phyloP scores from a whole-genome alignment of 2,888 invertebrate genomes.

The Rhogogaster chlorosoma region DNA sequence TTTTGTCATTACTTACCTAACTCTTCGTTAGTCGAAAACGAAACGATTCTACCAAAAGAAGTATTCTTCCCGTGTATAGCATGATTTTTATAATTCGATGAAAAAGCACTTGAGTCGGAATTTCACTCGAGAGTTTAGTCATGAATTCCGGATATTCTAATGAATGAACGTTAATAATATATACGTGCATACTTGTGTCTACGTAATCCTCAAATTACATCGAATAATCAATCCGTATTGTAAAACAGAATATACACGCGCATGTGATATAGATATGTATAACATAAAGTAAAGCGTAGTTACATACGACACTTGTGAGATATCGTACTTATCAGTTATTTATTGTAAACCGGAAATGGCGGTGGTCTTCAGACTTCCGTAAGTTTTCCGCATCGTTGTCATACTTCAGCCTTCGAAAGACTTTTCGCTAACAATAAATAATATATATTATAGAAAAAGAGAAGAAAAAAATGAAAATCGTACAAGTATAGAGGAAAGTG shows the following conservation, averaged over 20 bases:
- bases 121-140: too few species aligned
- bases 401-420: neutral
- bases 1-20: too few species aligned
- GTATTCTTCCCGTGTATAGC: too few species aligned
- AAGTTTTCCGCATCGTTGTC: neutral
- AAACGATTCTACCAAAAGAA: too few species aligned
- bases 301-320: neutral
- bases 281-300: neutral
- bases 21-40: too few species aligned
- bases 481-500: neutral
- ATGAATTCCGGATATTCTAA: neutral
- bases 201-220: neutral
- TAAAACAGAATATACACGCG: neutral
- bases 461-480: neutral
- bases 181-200: neutral
- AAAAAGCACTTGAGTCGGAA: too few species aligned
- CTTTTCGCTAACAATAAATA: neutral
- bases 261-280: neutral
- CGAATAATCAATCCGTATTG: neutral
- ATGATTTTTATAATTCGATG: too few species aligned
- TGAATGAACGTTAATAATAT: neutral
- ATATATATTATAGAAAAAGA: neutral
- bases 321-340: conserved; percentile 21
- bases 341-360: conserved; percentile 26
- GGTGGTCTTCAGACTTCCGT: conserved; percentile 35